phyloP scores from a whole-genome alignment of 2,888 invertebrate genomes.

The Chymomyza procnemis region DNA sequence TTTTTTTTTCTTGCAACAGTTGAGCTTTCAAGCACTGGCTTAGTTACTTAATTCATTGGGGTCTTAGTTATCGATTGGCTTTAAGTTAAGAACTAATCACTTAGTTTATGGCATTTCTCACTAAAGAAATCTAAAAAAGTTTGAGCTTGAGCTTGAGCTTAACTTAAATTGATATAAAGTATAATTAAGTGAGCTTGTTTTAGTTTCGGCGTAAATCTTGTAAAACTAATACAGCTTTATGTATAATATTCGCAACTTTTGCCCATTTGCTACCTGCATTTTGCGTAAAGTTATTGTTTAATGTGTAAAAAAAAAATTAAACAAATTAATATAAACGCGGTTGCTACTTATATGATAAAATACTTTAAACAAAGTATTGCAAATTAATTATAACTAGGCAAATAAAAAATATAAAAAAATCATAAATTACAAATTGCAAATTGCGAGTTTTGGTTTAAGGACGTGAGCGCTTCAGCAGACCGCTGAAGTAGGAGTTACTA shows the following conservation, averaged over 20 bases:
- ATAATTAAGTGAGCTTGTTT: neutral
- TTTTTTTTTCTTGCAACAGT: neutral
- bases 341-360: constrained; percentile 43
- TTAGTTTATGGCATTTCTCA: constrained; percentile 77
- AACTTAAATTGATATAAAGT: constrained; percentile 21
- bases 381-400: constrained; percentile 21
- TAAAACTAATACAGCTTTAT: constrained; percentile 5
- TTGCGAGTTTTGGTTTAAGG: constrained; percentile 26
- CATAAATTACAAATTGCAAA: constrained; percentile 56
- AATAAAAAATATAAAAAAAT: constrained; percentile 37
- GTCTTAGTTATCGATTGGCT: constrained; percentile 26
- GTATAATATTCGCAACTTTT: constrained; percentile 67
- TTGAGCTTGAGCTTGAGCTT: constrained; percentile 58
- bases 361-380: constrained; percentile 3
- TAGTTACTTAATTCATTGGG: neutral
- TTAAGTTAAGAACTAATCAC: constrained; percentile 75
- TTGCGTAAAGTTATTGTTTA: constrained; percentile 17
- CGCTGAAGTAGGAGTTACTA: constrained; percentile 52
- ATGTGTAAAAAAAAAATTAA: constrained; percentile 30
- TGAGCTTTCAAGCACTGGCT: constrained; percentile 4
- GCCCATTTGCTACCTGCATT: constrained; percentile 43
- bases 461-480: constrained; percentile 54
- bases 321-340: constrained; percentile 27
- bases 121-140: constrained; percentile 67
- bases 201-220: neutral